Conservation (phyloP, 1,140 invertebrate species). For the Drosophila bocqueti region DNA sequence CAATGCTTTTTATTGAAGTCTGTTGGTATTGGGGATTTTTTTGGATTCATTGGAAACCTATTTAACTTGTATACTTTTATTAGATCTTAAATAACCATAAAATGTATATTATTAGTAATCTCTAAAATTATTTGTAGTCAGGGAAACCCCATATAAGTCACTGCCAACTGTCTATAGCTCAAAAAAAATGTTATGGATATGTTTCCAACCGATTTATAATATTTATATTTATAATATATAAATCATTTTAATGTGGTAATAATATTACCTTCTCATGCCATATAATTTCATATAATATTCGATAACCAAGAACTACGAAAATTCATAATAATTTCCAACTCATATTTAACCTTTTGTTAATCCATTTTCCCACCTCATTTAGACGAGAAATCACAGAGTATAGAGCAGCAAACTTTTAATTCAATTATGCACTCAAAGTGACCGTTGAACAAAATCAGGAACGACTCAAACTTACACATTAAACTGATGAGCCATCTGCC, state of each 20-base stretch:
- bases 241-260: not conserved
- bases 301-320: not conserved
- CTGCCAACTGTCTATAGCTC: not conserved
- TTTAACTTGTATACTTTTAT: not conserved
- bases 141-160: not conserved
- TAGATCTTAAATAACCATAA: not conserved
- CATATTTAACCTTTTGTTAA: not conserved
- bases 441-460: constrained; percentile 22
- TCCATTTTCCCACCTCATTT: constrained; percentile 1
- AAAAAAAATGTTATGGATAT: not conserved
- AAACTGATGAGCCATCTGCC: constrained; percentile 28
- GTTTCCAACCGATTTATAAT: too few relatives aligned
- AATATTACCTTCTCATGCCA: too few relatives aligned
- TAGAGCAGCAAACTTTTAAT: constrained; percentile 30
- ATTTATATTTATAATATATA: not conserved
- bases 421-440: constrained; percentile 38
- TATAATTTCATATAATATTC: too few relatives aligned
- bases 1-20: not conserved
- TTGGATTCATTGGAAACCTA: not conserved
- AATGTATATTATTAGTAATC: not conserved
- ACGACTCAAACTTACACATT: constrained; percentile 16
- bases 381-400: not conserved
- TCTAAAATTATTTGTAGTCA: not conserved
- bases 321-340: too few relatives aligned
- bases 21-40: too few relatives aligned